phyloP scores from a whole-genome alignment of 2,797 vertebrate species.

The Melanotaenia trifasciata region DNA sequence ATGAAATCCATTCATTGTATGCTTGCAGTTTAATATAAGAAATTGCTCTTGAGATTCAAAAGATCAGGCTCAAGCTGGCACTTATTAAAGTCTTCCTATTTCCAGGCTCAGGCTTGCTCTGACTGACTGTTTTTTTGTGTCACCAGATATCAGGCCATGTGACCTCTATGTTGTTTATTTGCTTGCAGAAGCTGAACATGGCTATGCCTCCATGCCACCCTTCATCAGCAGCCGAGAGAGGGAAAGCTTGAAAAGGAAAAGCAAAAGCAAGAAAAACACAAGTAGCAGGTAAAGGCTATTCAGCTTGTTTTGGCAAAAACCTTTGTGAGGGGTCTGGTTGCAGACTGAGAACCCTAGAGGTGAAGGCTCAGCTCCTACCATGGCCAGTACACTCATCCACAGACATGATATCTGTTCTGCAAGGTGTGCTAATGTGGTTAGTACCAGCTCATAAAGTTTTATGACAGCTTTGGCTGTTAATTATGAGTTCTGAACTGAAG shows the following conservation, averaged over 20 bases:
- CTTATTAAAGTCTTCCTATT: slow-evolving; percentile 22
- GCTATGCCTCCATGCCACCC: slow-evolving; percentile 94
- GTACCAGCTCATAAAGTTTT: background rate
- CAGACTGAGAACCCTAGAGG: background rate
- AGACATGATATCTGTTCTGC: background rate
- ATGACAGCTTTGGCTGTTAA: background rate
- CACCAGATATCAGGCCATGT: slow-evolving; percentile 53
- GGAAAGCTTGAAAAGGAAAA: slow-evolving; percentile 91
- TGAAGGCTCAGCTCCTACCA: background rate
- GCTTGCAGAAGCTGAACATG: slow-evolving; percentile 94
- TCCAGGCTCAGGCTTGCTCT: slow-evolving; percentile 3
- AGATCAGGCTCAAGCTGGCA: slow-evolving; percentile 18
- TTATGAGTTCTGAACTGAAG: background rate
- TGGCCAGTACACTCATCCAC: background rate
- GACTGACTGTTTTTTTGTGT: slow-evolving; percentile 45
- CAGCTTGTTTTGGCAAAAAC: slow-evolving; percentile 15
- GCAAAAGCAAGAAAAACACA: slow-evolving; percentile 92
- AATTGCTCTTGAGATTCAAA: slow-evolving; percentile 14
- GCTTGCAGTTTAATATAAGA: slow-evolving; percentile 7
- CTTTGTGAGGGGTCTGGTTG: background rate
- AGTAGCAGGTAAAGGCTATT: slow-evolving; percentile 89
- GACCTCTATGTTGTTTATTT: slow-evolving; percentile 69
- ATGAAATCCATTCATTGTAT: slow-evolving; percentile 38
- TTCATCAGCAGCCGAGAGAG: slow-evolving; percentile 90
- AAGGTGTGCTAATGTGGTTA: background rate